These are phyloP conservation scores for Salvelinus alpinus DNA, from an alignment of 2,113 vertebrate species.

Conservation along the genomic window DNA sequence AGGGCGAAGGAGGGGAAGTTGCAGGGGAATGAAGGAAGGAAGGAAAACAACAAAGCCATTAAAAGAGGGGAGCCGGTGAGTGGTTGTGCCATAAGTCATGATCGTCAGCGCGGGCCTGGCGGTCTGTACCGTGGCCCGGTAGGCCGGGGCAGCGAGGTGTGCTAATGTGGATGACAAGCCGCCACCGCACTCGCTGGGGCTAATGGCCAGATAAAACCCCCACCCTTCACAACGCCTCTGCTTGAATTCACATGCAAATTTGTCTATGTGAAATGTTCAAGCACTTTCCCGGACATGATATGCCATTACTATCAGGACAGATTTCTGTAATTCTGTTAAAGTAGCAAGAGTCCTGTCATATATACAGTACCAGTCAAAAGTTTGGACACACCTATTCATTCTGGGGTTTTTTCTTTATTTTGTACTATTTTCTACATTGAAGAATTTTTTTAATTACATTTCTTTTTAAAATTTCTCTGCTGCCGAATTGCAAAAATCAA, in stretches of 20 bases:
- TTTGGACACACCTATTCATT: neutral
- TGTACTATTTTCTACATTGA: too few species aligned
- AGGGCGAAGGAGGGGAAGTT: conserved; percentile 18
- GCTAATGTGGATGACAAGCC: conserved; percentile 97
- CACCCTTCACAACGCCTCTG: conserved; percentile 69
- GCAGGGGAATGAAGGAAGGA: conserved; percentile 26
- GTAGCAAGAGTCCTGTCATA: conserved; percentile 82
- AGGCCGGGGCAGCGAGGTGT: conserved; percentile 90
- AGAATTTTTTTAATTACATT: too few species aligned
- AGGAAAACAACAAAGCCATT: conserved; percentile 80
- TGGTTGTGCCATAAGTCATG: conserved; percentile 86
- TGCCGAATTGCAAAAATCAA: too few species aligned
- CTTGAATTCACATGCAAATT: conserved; percentile 98
- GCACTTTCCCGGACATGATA: conserved; percentile 93
- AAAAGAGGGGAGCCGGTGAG: conserved; percentile 73
- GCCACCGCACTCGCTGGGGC: conserved; percentile 85
- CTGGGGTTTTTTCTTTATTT: too few species aligned
- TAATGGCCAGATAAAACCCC: conserved; percentile 78
- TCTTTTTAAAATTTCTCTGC: too few species aligned
- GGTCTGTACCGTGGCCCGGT: conserved; percentile 77
- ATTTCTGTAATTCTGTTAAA: conserved; percentile 85
- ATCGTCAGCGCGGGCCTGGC: conserved; percentile 80
- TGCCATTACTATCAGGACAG: conserved; percentile 91
- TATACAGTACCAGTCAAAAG: too few species aligned
- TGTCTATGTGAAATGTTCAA: conserved; percentile 78